Percentiles rank a stretch among this genome's conserved stretches.
These are phyloP conservation scores for Pogoniulus pusillus DNA, from an alignment of 2,797 vertebrate genomes.

Conservation along the genomic window DNA sequence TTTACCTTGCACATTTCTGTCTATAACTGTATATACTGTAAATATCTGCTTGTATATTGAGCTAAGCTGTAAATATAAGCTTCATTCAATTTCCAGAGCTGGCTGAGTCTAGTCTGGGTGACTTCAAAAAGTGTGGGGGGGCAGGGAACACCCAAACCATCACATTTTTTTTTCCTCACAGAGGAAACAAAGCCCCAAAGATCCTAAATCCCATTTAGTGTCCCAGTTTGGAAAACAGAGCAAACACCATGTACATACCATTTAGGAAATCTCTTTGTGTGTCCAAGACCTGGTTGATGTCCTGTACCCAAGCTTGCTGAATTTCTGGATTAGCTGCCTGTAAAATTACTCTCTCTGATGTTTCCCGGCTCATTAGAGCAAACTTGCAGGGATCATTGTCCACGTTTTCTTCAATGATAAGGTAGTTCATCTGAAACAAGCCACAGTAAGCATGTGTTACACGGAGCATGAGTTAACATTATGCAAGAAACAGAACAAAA, in stretches of 20 bases:
- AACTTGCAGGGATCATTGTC: constrained; percentile 97
- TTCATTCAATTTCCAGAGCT: too few species aligned
- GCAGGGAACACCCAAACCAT: too few species aligned
- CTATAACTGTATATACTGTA: too few species aligned
- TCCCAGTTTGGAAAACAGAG: background rate
- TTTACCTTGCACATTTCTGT: too few species aligned
- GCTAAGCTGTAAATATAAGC: too few species aligned
- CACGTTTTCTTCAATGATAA: constrained; percentile 88
- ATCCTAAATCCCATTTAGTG: background rate
- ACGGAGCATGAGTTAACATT: background rate
- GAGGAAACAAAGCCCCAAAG: background rate
- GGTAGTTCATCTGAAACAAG: constrained; percentile 86
- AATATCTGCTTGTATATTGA: too few species aligned
- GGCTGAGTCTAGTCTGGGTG: too few species aligned
- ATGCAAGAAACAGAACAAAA: background rate
- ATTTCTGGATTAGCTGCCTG: constrained; percentile 94
- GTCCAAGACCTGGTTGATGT: constrained; percentile 91
- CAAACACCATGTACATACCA: constrained; percentile 75
- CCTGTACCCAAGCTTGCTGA: constrained; percentile 92
- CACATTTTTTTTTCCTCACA: background rate
- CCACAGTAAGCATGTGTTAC: constrained; percentile 14
- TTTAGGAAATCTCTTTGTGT: constrained; percentile 93
- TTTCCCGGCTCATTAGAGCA: constrained; percentile 87
- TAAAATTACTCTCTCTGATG: constrained; percentile 89
- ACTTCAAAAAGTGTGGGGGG: too few species aligned